A percentile compares a stretch with the other conserved stretches of the same genome.
Evolutionary conservation across 2,888 invertebrate species (phyloP).

Genomic region (Drosophila cyrtoloma): DNA sequence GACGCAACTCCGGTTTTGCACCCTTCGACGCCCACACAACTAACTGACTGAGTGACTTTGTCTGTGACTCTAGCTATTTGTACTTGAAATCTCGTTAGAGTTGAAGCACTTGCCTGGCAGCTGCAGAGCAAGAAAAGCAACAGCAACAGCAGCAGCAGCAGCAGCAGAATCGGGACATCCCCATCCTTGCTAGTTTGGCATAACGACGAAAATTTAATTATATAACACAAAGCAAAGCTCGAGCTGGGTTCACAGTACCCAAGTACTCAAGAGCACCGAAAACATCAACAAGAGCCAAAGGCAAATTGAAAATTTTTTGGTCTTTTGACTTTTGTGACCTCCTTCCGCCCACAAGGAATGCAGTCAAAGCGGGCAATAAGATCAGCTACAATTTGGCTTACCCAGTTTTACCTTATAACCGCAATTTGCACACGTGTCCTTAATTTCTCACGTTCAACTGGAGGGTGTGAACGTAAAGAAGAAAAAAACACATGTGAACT

Average conservation of each 20-base stretch:
- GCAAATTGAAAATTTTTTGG: conserved; percentile 52
- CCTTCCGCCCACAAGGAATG: neutral
- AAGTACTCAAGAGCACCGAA: conserved; percentile 30
- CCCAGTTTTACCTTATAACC: conserved; percentile 50
- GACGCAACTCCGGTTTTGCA: neutral
- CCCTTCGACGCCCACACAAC: neutral
- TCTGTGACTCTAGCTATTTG: conserved; percentile 61
- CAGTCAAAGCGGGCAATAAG: neutral
- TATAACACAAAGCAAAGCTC: conserved; percentile 68
- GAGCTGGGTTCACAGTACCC: conserved; percentile 1
- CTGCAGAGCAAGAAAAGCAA: conserved; percentile 26
- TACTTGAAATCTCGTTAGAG: conserved; percentile 80
- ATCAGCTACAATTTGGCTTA: conserved; percentile 16
- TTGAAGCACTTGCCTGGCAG: conserved; percentile 71
- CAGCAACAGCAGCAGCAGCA: conserved; percentile 16
- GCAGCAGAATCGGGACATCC: neutral
- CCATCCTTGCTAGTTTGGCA: conserved; percentile 54
- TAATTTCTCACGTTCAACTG: conserved; percentile 53
- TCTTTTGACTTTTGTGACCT: conserved; percentile 47
- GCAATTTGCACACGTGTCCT: conserved; percentile 70
- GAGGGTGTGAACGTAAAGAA: conserved; percentile 50
- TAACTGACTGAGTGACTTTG: conserved; percentile 46
- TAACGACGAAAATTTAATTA: conserved; percentile 79
- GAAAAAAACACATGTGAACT: neutral
- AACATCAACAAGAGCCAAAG: conserved; percentile 57